A percentile compares a stretch with the other conserved stretches of the same genome.
phyloP scores from a whole-genome alignment of 2,888 invertebrate species.

The Hirtodrosophila trivittata region DNA sequence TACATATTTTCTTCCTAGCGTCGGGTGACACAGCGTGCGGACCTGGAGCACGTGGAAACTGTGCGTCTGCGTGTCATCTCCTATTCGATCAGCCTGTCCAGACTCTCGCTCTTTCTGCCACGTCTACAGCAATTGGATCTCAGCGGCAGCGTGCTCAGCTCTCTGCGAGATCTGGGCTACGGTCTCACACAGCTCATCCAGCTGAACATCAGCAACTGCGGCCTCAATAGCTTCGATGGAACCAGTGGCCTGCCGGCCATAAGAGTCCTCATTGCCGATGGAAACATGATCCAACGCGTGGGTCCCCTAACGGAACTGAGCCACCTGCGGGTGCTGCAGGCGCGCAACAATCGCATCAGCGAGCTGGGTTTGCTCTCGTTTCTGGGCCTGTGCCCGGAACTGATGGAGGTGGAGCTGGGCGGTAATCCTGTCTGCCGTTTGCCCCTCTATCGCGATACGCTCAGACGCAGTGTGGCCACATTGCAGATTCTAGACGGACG shows the following conservation, averaged over 20 bases:
- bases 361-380: conserved; percentile 81
- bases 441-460: conserved; percentile 80
- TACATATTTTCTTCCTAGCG: conserved; percentile 65
- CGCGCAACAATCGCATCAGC: conserved; percentile 81
- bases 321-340: conserved; percentile 84
- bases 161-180: conserved; percentile 88
- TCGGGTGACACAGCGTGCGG: conserved; percentile 83
- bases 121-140: conserved; percentile 86
- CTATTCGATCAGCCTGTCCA: conserved; percentile 86
- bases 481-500: conserved; percentile 83
- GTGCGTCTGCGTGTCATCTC: conserved; percentile 88
- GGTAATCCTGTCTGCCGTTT: conserved; percentile 84
- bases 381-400: conserved; percentile 84
- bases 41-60: conserved; percentile 85
- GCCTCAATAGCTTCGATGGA: conserved; percentile 88
- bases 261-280: conserved; percentile 87
- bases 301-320: conserved; percentile 86
- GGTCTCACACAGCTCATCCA: conserved; percentile 85
- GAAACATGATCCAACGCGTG: conserved; percentile 87
- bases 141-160: conserved; percentile 88
- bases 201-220: conserved; percentile 87
- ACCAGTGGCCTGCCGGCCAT: conserved; percentile 87
- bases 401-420: conserved; percentile 85
- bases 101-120: conserved; percentile 87
- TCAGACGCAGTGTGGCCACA: conserved; percentile 82